phyloP scores from a whole-genome alignment of 2,888 invertebrate species.

The Laspeyria flexula region DNA sequence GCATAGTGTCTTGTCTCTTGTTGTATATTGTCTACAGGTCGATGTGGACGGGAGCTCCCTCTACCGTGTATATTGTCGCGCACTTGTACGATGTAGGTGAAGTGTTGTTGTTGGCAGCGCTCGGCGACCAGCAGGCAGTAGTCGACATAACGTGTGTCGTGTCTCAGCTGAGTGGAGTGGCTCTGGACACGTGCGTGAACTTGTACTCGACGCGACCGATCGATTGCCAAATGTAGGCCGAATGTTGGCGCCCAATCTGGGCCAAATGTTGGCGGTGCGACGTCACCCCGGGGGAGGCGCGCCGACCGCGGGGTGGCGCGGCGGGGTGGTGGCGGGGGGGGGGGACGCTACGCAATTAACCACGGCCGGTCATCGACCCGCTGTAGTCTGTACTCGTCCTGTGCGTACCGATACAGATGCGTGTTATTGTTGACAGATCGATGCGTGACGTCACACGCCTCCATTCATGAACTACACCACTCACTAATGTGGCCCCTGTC shows the following conservation, averaged over 20 bases:
- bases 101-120: neutral
- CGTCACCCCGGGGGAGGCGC: conserved; percentile 15
- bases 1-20: too few species aligned
- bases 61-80: too few species aligned
- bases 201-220: conserved; percentile 68
- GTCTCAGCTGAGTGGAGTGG: conserved; percentile 7
- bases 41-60: too few species aligned
- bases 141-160: neutral
- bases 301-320: conserved; percentile 18
- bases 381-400: conserved; percentile 48
- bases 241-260: conserved; percentile 56
- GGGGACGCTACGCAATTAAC: conserved; percentile 71
- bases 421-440: conserved; percentile 51
- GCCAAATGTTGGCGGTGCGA: conserved; percentile 13
- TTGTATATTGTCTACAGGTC: too few species aligned
- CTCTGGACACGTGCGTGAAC: conserved; percentile 56
- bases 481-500: neutral
- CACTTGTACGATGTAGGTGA: too few species aligned
- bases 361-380: conserved; percentile 75
- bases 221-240: conserved; percentile 79
- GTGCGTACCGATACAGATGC: conserved; percentile 41
- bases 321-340: conserved; percentile 25
- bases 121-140: neutral
- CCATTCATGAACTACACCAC: conserved; percentile 34
- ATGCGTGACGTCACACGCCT: conserved; percentile 42